A percentile compares a stretch with the other conserved stretches of the same genome.
Conservation (phyloP, 2,113 vertebrate genomes). For the Macroglossus sobrinus region DNA sequence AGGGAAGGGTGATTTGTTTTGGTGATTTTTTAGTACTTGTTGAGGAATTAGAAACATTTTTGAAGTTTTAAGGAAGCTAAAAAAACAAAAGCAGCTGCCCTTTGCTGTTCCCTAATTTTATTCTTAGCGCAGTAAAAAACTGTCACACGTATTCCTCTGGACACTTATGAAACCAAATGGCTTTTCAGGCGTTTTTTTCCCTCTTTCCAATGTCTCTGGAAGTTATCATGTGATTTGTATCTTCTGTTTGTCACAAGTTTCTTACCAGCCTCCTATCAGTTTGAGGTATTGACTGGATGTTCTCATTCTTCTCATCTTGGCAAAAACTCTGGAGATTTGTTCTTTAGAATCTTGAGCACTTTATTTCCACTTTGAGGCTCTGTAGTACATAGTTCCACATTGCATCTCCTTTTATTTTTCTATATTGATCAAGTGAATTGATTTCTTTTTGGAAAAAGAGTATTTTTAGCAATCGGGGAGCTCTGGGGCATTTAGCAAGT, state of each 20-base stretch:
- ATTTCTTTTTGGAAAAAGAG: slow-evolving; percentile 1
- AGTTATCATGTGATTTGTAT: neutral
- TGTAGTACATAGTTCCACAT: neutral
- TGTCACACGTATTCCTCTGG: neutral
- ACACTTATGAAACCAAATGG: neutral
- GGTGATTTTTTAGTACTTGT: neutral
- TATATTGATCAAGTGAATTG: neutral
- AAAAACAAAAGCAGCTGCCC: neutral
- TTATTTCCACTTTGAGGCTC: neutral
- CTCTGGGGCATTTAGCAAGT: slow-evolving; percentile 10
- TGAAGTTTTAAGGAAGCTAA: neutral
- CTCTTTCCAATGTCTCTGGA: neutral
- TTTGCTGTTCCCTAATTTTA: neutral
- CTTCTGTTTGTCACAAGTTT: neutral
- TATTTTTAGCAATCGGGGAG: slow-evolving; percentile 1
- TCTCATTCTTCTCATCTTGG: neutral
- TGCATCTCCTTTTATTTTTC: slow-evolving; percentile 9
- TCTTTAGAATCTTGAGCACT: neutral
- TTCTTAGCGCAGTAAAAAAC: neutral
- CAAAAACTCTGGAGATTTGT: neutral
- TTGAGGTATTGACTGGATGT: neutral
- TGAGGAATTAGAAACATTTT: neutral
- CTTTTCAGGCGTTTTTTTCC: neutral
- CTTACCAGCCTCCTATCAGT: neutral
- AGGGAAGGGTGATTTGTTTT: neutral